Evolutionary conservation across 1,140 invertebrate species (phyloP), one percentile per base, ranked within the genome.

Genomic region (Magallana angulata): DNA sequence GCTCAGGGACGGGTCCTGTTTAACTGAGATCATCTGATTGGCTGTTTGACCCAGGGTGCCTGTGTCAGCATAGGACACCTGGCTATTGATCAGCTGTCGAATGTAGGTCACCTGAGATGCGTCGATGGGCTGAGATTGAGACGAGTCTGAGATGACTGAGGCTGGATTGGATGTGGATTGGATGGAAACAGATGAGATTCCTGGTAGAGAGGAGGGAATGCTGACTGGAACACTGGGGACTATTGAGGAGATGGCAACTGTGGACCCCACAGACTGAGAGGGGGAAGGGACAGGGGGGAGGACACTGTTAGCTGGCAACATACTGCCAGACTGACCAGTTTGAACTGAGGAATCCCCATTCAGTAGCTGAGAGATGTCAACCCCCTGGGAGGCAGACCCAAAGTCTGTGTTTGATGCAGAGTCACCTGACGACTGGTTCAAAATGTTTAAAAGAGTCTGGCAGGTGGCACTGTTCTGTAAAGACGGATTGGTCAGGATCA

Each of bases 391-490:
- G 12, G 14, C 57, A 9, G 81, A 16, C 7, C 6, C 8, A 16
- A 82, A 24, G 57, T 82, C 81, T n/a, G 48, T 1, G 36, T 82
- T 82, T 57, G 81, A 7, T 82, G 18, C 24, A 18, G 81, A n/a
- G n/a, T 82, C 81, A 82, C 81, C 16, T n/a, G 48, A 57, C 4
- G 48, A 57, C 16, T 56, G 81, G 48, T 82, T 82, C 2, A 82
- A 14, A 16, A 82, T 58, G 57, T 82, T 82, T 57, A 82, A 24
- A 57, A 82, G 81, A 7, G 81, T 30, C 7, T 82, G 81, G 57
- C 81, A 57, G 56, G 48, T 16, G 18, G 57, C n/a, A 58, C 81
- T 82, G n/a, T 82, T 82, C n/a, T 82, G 81, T 57, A 82, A 24
- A n/a, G 48, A 57, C 8, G 81, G 81, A 58, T 82, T 82, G 12